Evolutionary conservation across 1,140 invertebrate genomes (phyloP).

Genomic region (Drosophila saltans): DNA sequence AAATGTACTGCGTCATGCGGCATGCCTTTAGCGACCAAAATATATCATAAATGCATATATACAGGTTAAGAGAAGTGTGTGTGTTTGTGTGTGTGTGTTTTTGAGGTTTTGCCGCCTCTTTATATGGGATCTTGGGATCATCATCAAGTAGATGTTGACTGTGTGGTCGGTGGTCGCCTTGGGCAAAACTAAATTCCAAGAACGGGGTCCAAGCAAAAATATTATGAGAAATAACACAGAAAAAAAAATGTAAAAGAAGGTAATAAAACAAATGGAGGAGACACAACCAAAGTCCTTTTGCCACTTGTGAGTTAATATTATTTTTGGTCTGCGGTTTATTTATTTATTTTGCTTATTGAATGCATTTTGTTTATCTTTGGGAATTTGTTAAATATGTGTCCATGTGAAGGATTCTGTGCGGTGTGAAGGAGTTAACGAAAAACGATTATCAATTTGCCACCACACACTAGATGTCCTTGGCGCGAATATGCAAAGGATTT

Average conservation of each 20-base stretch:
- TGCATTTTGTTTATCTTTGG: slow-evolving; percentile 44
- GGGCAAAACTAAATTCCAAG: slow-evolving; percentile 46
- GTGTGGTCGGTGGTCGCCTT: slow-evolving; percentile 69
- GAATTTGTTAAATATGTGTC: slow-evolving; percentile 13
- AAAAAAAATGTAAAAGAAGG: slow-evolving; percentile 14
- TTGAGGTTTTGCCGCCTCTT: slow-evolving; percentile 74
- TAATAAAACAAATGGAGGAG: slow-evolving; percentile 53
- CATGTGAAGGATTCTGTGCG: slow-evolving; percentile 31
- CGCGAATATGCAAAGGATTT: slow-evolving; percentile 42
- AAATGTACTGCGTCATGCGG: slow-evolving; percentile 73
- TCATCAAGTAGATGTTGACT: background rate
- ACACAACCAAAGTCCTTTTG: slow-evolving; percentile 16
- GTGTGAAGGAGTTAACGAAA: slow-evolving; percentile 69
- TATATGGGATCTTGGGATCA: slow-evolving; percentile 35
- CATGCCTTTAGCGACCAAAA: slow-evolving; percentile 45
- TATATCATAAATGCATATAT: slow-evolving; percentile 73
- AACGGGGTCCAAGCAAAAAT: slow-evolving; percentile 67
- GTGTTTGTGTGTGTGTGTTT: slow-evolving; percentile 23
- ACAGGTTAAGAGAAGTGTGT: slow-evolving; percentile 45
- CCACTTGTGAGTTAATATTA: slow-evolving; percentile 49
- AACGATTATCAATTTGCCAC: slow-evolving; percentile 77
- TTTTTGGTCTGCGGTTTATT: slow-evolving; percentile 3
- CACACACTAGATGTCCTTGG: slow-evolving; percentile 59
- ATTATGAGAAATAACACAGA: slow-evolving; percentile 75
- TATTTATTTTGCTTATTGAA: slow-evolving; percentile 57